Evolutionary conservation across 2,113 vertebrate species (phyloP).

Genomic region (Tragelaphus buxtoni): DNA sequence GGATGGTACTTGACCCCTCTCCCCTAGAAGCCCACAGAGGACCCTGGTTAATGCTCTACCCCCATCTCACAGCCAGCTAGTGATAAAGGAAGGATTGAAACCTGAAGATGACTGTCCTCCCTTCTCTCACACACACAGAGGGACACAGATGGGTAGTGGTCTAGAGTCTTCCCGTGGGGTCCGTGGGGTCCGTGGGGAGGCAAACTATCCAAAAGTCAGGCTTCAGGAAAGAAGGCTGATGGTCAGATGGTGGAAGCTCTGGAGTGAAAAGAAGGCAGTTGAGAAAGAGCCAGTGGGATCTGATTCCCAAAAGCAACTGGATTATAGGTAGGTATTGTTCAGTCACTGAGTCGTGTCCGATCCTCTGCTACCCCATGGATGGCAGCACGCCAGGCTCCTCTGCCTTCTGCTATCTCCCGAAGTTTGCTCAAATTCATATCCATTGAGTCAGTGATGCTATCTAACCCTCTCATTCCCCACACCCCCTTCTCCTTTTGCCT

Average conservation of each 20-base stretch:
- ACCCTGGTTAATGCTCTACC: background rate
- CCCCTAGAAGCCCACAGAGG: background rate
- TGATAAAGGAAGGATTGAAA: background rate
- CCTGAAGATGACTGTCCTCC: background rate
- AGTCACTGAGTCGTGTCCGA: rapidly evolving
- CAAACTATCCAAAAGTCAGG: background rate
- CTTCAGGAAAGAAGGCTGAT: background rate
- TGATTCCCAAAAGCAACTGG: background rate
- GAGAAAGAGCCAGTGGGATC: background rate
- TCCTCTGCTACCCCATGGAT: background rate
- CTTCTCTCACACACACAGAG: background rate
- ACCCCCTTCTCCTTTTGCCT: background rate
- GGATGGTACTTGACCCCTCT: background rate
- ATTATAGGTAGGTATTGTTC: rapidly evolving
- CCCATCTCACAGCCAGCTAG: background rate
- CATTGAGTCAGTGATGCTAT: background rate
- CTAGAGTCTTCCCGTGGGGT: background rate
- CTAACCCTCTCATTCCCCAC: background rate
- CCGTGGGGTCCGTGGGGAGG: background rate
- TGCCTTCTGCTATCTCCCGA: rapidly evolving
- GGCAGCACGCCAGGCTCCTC: rapidly evolving
- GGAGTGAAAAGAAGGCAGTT: background rate
- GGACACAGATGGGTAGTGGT: background rate
- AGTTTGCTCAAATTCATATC: background rate
- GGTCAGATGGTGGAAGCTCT: background rate